phyloP scores from a whole-genome alignment of 2,113 vertebrate genomes.

The Varanus salvator region DNA sequence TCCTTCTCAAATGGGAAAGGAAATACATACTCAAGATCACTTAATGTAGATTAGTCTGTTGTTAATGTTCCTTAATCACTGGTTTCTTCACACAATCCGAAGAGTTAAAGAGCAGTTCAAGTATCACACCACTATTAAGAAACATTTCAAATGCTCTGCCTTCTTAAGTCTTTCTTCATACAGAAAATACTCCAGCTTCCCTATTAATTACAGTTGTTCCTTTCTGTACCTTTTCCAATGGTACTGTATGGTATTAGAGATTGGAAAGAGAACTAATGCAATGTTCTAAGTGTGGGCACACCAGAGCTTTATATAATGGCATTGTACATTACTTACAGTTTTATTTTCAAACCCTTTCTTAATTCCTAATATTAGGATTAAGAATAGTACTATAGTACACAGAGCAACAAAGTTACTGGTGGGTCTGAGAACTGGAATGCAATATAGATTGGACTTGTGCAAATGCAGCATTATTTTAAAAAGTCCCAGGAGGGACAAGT shows the following conservation, averaged over 20 bases:
- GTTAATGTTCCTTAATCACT: slow-evolving; percentile 23
- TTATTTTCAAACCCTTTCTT: neutral
- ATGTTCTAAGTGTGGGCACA: neutral
- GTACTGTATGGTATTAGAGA: neutral
- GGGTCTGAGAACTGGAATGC: too few relatives aligned
- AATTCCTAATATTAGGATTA: neutral
- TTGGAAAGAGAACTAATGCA: neutral
- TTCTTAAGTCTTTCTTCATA: neutral
- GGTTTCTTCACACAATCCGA: slow-evolving; percentile 9
- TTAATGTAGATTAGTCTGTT: slow-evolving; percentile 1
- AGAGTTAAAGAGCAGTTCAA: slow-evolving; percentile 25
- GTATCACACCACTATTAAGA: neutral
- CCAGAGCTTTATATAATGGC: neutral
- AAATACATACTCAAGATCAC: slow-evolving; percentile 5
- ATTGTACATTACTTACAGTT: neutral
- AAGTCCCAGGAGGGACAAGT: neutral
- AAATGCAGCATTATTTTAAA: neutral
- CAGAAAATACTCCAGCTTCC: neutral
- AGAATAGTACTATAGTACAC: neutral
- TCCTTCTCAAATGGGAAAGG: neutral
- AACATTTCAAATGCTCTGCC: neutral
- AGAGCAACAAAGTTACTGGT: neutral
- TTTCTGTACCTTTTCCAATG: neutral
- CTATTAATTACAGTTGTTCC: neutral
- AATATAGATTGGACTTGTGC: neutral